Conservation (phyloP, 2,888 invertebrate species). For the Dione juno region DNA sequence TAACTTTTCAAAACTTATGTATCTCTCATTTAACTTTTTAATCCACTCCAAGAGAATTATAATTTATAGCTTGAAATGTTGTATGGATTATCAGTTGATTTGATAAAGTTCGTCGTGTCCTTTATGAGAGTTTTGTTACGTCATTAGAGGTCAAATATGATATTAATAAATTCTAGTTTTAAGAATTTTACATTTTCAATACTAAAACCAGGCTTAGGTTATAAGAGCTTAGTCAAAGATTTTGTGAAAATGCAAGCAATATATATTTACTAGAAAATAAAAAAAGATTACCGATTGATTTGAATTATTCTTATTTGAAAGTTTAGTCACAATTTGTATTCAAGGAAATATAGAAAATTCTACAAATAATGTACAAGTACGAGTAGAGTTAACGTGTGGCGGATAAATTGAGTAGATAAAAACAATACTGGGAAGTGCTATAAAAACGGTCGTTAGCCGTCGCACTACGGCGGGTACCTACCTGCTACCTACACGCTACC, state of each 20-base stretch:
- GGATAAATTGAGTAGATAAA: constrained; percentile 33
- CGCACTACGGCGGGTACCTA: background rate
- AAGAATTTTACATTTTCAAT: too few species aligned
- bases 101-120: background rate
- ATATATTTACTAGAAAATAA: background rate
- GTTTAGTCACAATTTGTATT: background rate
- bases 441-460: constrained; percentile 33
- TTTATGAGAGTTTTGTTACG: background rate
- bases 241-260: too few species aligned
- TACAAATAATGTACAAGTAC: constrained; percentile 6
- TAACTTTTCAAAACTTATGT: constrained; percentile 29
- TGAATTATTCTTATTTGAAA: background rate
- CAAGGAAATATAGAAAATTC: constrained; percentile 11
- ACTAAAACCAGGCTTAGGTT: too few species aligned
- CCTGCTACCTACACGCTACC: background rate
- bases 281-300: background rate
- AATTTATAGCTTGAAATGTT: constrained; percentile 12
- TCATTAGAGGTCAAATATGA: background rate
- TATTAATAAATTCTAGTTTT: too few species aligned
- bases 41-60: constrained; percentile 11
- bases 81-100: constrained; percentile 11
- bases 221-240: too few species aligned
- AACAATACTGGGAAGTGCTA: constrained; percentile 23
- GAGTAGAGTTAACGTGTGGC: constrained; percentile 13
- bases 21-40: constrained; percentile 27